Base-by-base conservation (phyloP, 2,797 vertebrate genomes). In the Neostethus bicornis region DNA sequence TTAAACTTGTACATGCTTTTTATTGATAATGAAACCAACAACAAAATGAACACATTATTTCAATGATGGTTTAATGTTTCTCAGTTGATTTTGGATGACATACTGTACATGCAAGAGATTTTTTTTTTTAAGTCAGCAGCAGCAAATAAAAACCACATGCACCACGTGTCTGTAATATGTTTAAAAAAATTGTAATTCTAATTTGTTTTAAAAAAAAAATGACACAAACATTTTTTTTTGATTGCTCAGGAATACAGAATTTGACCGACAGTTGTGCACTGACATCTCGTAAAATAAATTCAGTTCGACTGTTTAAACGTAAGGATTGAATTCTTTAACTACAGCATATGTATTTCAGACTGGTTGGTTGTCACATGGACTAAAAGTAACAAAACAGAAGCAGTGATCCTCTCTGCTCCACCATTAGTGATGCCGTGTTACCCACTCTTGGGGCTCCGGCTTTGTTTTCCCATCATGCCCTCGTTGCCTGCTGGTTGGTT, bases 381-480 rank as follows among this genome's bases (percentile, higher is more conserved):
- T 57, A 64, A 71, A 74, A 69, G 73, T 78, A 86, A 84, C 81
- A 80, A 85, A 87, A 87, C 68, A 73, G 73, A 82, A 59, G 59
- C 76, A 75, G 70, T 54, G 78, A 84, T 84, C 75, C 56, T 73
- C 60, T 72, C 61, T 74, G 81, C 82, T 78, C 55, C 60, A 21
- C 84, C 76, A 89, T 91, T 89, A 90, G 84, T 73, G 77, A 81
- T 86, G 83, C 87, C 61, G 58, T 83, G 85, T 92, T 88, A 89
- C 83, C 80, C 85, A 82, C 85, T 86, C 85, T 79, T 75, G 79
- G 82, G 83, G 77, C 70, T 76, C 60, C 7, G 35, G 80, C 87
- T 92, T 92, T 90, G 84, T 91, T 91, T 88, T 89, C 81, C 87
- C 85, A 87, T 87, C 82, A 89, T 88, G 85, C 85, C 86, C 87